These are phyloP conservation scores for Oxyteleia sp. DNA, from an alignment of 2,888 invertebrate genomes.

Conservation along the genomic window DNA sequence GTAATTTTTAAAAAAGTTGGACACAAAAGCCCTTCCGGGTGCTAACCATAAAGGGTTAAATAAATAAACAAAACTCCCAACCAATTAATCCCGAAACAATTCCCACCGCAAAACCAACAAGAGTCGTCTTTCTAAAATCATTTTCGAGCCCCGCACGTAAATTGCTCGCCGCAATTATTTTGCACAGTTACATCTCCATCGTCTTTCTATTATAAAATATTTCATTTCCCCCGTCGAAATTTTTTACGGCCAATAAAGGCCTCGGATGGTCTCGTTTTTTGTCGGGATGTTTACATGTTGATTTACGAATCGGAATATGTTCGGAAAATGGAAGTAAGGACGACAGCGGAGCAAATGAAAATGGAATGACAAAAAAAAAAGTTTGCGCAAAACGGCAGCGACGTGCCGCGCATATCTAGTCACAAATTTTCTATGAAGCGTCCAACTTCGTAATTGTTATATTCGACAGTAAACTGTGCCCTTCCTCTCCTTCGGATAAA, in stretches of 20 bases:
- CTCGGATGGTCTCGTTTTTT: constrained; percentile 6
- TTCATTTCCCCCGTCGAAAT: not conserved
- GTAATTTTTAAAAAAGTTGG: no score
- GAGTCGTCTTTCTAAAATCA: no score
- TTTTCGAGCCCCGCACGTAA: no score
- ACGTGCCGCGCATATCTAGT: constrained; percentile 43
- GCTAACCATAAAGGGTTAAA: no score
- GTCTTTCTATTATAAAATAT: not conserved
- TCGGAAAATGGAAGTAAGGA: constrained; percentile 28
- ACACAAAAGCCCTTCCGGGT: no score
- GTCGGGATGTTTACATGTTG: constrained; percentile 18
- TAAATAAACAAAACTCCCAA: no score
- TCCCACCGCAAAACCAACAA: no score
- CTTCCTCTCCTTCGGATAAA: constrained; percentile 60
- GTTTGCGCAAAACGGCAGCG: constrained; percentile 32
- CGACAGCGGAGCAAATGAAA: constrained; percentile 57
- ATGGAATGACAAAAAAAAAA: constrained; percentile 49
- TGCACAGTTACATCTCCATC: no score
- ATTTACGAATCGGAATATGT: constrained; percentile 45
- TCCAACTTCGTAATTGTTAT: constrained; percentile 74
- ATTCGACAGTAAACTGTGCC: constrained; percentile 68
- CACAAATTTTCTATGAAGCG: constrained; percentile 73
- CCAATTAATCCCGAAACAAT: no score
- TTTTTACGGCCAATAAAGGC: constrained; percentile 2
- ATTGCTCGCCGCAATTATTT: no score